Percentiles rank a stretch among this genome's conserved stretches.
Conservation (phyloP, 1,140 invertebrate genomes). For the Drosophila kepulauana region DNA sequence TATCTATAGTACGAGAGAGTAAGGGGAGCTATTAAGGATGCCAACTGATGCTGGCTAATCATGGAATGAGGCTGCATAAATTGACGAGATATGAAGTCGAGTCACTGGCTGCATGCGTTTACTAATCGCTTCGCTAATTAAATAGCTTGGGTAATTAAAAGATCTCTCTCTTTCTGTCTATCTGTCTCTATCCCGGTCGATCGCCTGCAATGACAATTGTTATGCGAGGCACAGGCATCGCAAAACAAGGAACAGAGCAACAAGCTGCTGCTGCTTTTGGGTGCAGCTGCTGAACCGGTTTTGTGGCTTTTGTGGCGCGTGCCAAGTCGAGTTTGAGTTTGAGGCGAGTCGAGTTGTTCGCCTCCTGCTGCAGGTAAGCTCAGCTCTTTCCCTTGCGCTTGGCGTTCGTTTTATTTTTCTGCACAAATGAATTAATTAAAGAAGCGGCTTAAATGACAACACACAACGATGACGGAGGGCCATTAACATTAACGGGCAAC, state of each 20-base stretch:
- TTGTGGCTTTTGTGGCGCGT: conserved; percentile 55
- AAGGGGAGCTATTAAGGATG: conserved; percentile 14
- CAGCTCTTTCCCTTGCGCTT: conserved; percentile 12
- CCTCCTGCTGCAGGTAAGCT: background rate
- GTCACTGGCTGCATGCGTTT: conserved; percentile 1
- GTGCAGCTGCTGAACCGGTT: conserved; percentile 79
- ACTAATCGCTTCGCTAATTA: conserved; percentile 50
- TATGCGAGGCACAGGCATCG: conserved; percentile 4
- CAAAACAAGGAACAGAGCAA: background rate
- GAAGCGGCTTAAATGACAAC: conserved; percentile 47
- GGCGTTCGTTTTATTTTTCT: conserved; percentile 24
- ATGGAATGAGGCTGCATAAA: conserved; percentile 30
- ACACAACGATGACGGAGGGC: conserved; percentile 44
- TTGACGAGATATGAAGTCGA: conserved; percentile 12
- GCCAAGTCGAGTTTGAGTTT: conserved; percentile 13
- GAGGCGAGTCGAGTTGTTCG: background rate
- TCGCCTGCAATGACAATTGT: conserved; percentile 67
- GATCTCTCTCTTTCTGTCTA: conserved; percentile 8
- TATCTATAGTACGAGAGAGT: background rate
- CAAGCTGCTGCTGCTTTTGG: conserved; percentile 52
- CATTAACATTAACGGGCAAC: conserved; percentile 48
- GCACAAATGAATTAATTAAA: conserved; percentile 81
- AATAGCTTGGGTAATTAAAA: conserved; percentile 48
- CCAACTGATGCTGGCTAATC: background rate
- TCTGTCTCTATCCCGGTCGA: background rate